Evolutionary conservation across 2,888 invertebrate genomes (phyloP), one percentile per base, ranked within the genome.

Genomic region (Noctuana brunneofusca): DNA sequence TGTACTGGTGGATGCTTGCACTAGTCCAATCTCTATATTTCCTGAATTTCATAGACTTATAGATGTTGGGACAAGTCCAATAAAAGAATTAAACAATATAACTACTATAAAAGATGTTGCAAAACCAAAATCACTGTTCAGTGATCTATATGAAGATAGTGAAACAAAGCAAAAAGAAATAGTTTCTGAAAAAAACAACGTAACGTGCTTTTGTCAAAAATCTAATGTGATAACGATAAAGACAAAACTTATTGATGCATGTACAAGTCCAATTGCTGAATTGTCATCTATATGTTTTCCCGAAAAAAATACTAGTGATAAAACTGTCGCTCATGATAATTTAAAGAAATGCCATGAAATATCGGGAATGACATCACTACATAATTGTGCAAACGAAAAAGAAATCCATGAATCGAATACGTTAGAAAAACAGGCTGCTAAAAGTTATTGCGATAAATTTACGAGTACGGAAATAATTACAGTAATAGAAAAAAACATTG

Each of bases 21-120:
- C 48, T 22, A 48, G 48, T 22, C 48, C 48, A 6, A 48, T 48
- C 3, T 18, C 48, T 22, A 22, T 48, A 22, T 22, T 48, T 12
- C 18, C 50, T 27, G 58, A 41, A 14, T 8, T 41, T 24, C 9
- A 35, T 30, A 27, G 69, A 64, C 56, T 65, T 49, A 63, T 67
- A 56, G 67, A 71, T 65, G 56, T 58, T 18, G 67, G 69, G 49
- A 76, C 70, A 20, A 81, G 75, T 63, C 75, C 80, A 32, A 71
- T 75, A 41, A 63, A n/a, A 9, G 20, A 30, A 18, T 18, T 18
- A 59, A 69, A 46, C 58, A 24, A 27, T 12, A 27, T 22, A 11
- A 32, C n/a, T 48, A 11, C 48, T 20, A 46, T 48, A 18, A 22
- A 35, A 22, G 49, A 50, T 38, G 1, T 20, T 53, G 18, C 20